Percentiles rank a stretch among this genome's conserved stretches.
Conservation (phyloP, 2,797 vertebrate genomes). For the Sebastes baramenuke region DNA sequence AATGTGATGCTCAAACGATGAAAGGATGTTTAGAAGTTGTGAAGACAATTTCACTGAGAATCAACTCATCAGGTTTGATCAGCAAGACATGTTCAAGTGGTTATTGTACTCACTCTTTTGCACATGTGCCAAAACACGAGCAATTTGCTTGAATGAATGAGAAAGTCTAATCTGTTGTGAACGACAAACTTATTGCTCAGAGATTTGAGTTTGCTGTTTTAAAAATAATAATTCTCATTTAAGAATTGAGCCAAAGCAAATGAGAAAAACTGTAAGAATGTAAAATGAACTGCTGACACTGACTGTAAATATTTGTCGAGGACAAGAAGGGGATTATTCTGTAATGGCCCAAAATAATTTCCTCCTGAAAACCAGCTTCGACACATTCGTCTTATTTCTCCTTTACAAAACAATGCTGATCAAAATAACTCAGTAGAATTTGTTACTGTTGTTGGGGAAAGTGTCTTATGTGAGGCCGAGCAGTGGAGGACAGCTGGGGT, state of each 20-base stretch:
- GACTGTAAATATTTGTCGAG: background rate
- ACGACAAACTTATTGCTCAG: rapidly evolving
- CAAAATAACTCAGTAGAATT: slow-evolving; percentile 26
- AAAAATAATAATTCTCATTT: no score
- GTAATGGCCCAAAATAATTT: background rate
- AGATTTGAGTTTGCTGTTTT: no score
- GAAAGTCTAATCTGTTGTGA: no score
- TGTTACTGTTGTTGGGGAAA: slow-evolving; percentile 38
- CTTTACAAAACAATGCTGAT: background rate
- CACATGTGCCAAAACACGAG: background rate
- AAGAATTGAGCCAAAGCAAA: no score
- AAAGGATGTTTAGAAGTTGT: no score
- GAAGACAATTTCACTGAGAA: no score
- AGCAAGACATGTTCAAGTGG: no score
- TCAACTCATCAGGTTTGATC: no score
- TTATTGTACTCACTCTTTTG: no score
- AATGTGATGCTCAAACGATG: no score
- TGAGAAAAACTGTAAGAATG: background rate
- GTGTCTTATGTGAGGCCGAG: slow-evolving; percentile 59
- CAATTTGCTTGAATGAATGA: no score
- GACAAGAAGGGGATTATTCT: background rate
- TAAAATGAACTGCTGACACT: background rate
- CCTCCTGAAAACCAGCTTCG: background rate
- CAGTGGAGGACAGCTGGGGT: slow-evolving; percentile 57
- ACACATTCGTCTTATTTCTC: background rate